Base-by-base conservation (phyloP, 2,888 invertebrate species). In the Luffia ferchaultella region DNA sequence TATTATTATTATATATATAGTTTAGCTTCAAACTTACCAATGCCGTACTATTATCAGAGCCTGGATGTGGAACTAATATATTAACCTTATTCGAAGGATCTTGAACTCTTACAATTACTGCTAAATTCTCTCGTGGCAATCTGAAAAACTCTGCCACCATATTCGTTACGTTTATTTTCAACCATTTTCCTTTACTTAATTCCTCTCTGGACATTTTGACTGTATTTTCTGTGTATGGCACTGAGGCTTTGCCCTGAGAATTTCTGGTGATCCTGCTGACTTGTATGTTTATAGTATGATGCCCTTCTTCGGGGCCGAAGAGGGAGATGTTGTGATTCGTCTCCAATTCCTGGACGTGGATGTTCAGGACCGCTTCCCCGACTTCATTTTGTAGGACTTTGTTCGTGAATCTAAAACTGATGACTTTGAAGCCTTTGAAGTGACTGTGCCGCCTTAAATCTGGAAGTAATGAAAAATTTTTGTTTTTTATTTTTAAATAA, bases 61-160 rank as follows among this genome's bases (percentile, higher is more conserved):
- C 89, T 47, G 87, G 86, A 68, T 90, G 90, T n/a, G 90, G 91
- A 59, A 91, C 89, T 45, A 90, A 86, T 59, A 90, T 82, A 58
- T 85, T 86, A 68, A 87, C 85, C 65, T 86, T 86, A 69, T 71
- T 76, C 74, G 76, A 88, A 56, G 85, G 85, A 68, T 85, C 88
- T 64, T 86, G 86, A 58, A 87, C 88, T 71, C 90, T 91, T 58
- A 95, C 86, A 18, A 92, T 87, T 61, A 95, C 88, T 42, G 93
- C 93, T 60, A 91, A 87, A 66, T 91, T 92, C 61, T 90, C 89
- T 51, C 89, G 82, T 2, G 91, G 90, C 66, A 89, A 86, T 57
- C 89, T 89, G 69, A 92, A 89, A 90, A 93, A 94, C 60, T 91
- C 90, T 46, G 88, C 86, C 40, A 93, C 89, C 76, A 93, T 87